Evolutionary conservation across 1,140 invertebrate species (phyloP), one percentile per base, ranked within the genome.

Genomic region (Metaphire vulgaris): DNA sequence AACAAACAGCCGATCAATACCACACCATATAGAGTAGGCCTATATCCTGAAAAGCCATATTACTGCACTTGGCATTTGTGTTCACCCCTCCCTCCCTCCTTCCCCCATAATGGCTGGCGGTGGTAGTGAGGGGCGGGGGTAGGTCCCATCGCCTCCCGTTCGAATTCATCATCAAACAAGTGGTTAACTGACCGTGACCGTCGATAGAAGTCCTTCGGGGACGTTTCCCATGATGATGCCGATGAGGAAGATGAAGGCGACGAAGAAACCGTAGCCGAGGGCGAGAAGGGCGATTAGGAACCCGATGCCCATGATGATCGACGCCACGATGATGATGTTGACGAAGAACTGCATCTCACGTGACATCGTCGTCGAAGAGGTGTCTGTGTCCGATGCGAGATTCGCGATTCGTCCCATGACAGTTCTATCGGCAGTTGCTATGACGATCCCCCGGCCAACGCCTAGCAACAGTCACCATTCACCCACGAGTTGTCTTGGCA

Each of bases 261-360:
- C 95, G 74, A 99, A 89, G 95, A 95, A 98, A 85, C 96, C 92
- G 87, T 99, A 99, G 81, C 94, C 95, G 75, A 99, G 89, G 82
- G 96, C 93, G 86, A 99, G 95, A 78, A 96, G 95, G 83, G 98
- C 97, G 64, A 98, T 82, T 89, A 99, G 99, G 90, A 99, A 98
- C 30, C 95, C 93, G 14, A 99, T 92, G 81, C 96, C 97, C 71
- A 99, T 90, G 88, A 98, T 97, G 33, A 99, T 95, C 82, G 97
- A 97, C 1, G 99, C 96, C 79, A 95, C 94, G 64, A 66, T 76
- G 85, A 99, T 99, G 79, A 99, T 88, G 85, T 98, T 96, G 86
- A 99, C 99, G 89, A 99, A 99, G 88, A 98, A 96, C 82, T 94
- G 93, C 82, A 99, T 99, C 89, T 99, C 96, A 88, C 95, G 96